A percentile compares a stretch with the other conserved stretches of the same genome.
Evolutionary conservation across 2,113 vertebrate genomes (phyloP).

Genomic region (Hyperoodon ampullatus): DNA sequence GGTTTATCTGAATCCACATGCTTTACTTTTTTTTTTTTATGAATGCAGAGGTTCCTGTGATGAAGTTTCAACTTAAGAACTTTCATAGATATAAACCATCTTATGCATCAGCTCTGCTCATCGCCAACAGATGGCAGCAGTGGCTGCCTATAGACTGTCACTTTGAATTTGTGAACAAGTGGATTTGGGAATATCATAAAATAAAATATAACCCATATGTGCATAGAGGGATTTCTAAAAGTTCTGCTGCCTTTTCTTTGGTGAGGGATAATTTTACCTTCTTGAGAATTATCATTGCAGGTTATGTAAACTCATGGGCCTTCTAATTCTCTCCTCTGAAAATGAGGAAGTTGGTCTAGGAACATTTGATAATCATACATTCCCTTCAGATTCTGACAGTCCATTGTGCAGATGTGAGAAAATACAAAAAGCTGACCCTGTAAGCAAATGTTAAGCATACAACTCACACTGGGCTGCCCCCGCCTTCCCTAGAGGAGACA

Average conservation of each 20-base stretch:
- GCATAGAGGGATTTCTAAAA: background rate
- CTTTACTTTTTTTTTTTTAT: background rate
- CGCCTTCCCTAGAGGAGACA: background rate
- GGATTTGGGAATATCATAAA: background rate
- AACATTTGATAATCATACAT: background rate
- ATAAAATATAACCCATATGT: background rate
- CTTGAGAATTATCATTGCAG: background rate
- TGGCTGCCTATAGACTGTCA: background rate
- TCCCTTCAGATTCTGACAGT: background rate
- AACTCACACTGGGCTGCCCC: background rate
- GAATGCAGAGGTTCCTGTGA: background rate
- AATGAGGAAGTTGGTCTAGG: background rate
- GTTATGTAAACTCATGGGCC: background rate
- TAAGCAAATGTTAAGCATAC: background rate
- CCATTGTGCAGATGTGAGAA: background rate
- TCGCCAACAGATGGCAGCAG: constrained; percentile 68
- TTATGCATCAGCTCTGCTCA: background rate
- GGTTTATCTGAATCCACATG: background rate
- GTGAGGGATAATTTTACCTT: background rate
- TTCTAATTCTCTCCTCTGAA: background rate
- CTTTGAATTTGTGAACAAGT: background rate
- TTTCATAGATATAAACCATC: background rate
- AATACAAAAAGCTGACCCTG: background rate
- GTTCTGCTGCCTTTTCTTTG: background rate
- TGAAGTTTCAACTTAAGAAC: background rate